Evolutionary conservation across 2,797 vertebrate species (phyloP), one percentile per base, ranked within the genome.

Genomic region (Naso thynnoides): DNA sequence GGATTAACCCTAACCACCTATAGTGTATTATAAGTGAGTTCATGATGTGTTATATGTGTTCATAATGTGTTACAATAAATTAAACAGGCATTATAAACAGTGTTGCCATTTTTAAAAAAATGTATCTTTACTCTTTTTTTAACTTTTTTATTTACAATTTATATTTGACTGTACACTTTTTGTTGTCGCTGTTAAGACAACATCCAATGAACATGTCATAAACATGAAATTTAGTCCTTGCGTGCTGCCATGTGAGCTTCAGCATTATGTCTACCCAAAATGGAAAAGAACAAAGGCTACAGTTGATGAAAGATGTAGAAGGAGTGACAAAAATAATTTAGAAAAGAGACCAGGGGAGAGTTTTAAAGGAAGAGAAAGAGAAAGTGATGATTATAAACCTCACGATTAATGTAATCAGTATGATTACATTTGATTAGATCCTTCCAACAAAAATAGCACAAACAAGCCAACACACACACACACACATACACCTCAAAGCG

Each of bases 351-450:
- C 38, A 57, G 41, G 77, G 63, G 49, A 55, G 57, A 72, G 70
- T 61, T 81, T 78, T 77, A 63, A 56, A 88, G 70, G 41, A 69
- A 76, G 69, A 47, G 24, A 57, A 59, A 67, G 41, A 64, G 42
- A 44, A 18, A 44, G 42, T 6, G n/a, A n/a, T 70, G 76, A 89
- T 91, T 86, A 89, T 79, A 75, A 83, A 84, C 65, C 65, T 78
- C 67, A 67, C 47, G 36, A 91, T 89, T 88, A 89, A 88, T 85
- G 67, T 90, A 91, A 92, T 92, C 88, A 90, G 73, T 64, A 73
- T 85, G 85, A 89, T 86, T 85, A 82, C 77, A 83, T 88, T 87
- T 90, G 88, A 92, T 92, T 91, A 86, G 81, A 88, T 89, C 83
- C 74, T 78, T 83, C 73, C 23, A 78, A 81, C 78, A 75, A 78